Conservation (phyloP, 2,888 invertebrate genomes). For the Pyrocoelia pectoralis region DNA sequence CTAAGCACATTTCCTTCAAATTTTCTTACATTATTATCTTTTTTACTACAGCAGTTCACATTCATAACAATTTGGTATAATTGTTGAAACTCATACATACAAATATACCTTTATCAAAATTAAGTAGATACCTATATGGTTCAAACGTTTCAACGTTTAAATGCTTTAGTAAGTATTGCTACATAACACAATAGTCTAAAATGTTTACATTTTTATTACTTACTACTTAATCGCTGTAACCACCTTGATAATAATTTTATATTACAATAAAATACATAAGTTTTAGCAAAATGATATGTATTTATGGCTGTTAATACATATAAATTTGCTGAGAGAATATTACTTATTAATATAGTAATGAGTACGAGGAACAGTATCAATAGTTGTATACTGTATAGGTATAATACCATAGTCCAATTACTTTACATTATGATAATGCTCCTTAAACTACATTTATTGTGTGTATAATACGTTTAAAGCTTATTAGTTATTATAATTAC, state of each 20-base stretch:
- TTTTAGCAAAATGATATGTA: background rate
- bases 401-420: no score
- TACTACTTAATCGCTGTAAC: conserved; percentile 24
- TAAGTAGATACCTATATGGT: background rate
- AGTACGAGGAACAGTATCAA: background rate
- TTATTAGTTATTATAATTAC: no score
- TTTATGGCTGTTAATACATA: background rate
- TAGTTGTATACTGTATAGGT: no score
- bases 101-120: background rate
- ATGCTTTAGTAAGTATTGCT: conserved; percentile 27
- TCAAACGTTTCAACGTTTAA: conserved; percentile 12
- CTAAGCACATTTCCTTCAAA: background rate
- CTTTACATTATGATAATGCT: no score
- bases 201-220: conserved; percentile 9
- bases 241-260: conserved; percentile 17
- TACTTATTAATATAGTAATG: background rate
- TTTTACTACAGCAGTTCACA: conserved; percentile 18
- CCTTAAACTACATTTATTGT: no score
- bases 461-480: no score
- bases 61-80: conserved; percentile 16
- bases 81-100: conserved; percentile 7
- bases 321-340: background rate
- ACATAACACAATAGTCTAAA: conserved; percentile 18
- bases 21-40: conserved; percentile 15
- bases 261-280: background rate